These are phyloP conservation scores for Drosophila demipolita DNA, from an alignment of 2,888 invertebrate genomes.

Conservation along the genomic window DNA sequence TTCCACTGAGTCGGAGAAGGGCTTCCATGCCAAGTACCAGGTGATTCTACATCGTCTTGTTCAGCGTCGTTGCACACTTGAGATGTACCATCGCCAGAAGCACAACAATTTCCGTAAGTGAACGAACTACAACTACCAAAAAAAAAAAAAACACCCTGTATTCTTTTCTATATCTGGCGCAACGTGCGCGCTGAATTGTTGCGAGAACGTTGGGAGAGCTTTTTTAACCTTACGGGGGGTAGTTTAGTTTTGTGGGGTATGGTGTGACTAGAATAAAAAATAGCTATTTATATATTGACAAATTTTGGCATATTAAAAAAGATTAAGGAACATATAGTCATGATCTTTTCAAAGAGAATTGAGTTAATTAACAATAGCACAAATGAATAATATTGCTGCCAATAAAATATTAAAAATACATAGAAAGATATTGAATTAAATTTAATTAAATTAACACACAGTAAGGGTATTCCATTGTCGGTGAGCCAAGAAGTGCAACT, in stretches of 20 bases:
- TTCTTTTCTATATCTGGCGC: conserved; percentile 73
- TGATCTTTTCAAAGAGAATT: neutral
- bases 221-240: conserved; percentile 3
- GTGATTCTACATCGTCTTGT: conserved; percentile 95
- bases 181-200: conserved; percentile 59
- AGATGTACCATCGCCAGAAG: conserved; percentile 94
- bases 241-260: neutral
- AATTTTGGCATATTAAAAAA: too few relatives aligned
- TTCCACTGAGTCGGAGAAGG: conserved; percentile 93
- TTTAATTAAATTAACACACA: neutral
- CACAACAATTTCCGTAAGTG: conserved; percentile 93
- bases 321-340: too few relatives aligned
- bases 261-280: neutral
- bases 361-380: neutral
- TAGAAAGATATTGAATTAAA: too few relatives aligned
- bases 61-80: conserved; percentile 94
- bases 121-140: neutral
- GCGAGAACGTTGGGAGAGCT: conserved; percentile 46
- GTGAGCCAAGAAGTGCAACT: neutral
- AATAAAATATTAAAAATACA: neutral
- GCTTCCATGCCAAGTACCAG: conserved; percentile 94
- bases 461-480: conserved; percentile 13
- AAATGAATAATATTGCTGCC: neutral
- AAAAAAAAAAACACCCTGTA: conserved; percentile 48
- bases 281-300: neutral